Conservation (phyloP, 2,797 vertebrate genomes). For the Hydrocynus forskahlii region DNA sequence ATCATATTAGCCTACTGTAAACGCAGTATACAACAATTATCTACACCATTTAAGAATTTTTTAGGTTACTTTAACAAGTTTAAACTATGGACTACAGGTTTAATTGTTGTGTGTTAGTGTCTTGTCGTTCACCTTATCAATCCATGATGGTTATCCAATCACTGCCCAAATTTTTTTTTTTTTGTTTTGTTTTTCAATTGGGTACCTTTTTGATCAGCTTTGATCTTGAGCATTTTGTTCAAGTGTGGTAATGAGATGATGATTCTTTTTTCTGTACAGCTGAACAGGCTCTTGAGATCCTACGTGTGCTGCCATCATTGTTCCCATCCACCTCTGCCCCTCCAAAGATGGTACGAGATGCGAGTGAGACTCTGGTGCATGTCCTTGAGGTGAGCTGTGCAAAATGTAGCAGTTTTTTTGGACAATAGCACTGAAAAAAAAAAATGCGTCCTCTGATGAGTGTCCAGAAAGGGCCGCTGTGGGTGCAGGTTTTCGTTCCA, state of each 20-base stretch:
- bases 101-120: conserved; percentile 1
- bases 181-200: neutral
- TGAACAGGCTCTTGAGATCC: conserved; percentile 53
- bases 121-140: conserved; percentile 22
- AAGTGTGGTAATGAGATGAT: conserved; percentile 5
- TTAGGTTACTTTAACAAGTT: no score
- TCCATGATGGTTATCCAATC: conserved; percentile 40
- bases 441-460: neutral
- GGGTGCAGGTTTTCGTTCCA: no score
- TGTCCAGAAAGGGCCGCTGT: no score
- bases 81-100: no score
- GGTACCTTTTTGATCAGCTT: conserved; percentile 15
- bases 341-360: conserved; percentile 45
- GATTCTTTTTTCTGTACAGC: conserved; percentile 33
- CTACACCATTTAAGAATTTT: no score
- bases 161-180: neutral
- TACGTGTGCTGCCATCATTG: conserved; percentile 45
- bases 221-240: neutral
- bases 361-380: conserved; percentile 46
- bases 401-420: conserved; percentile 26
- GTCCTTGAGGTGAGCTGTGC: conserved; percentile 50
- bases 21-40: no score
- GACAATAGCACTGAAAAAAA: neutral
- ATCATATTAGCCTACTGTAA: no score
- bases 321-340: conserved; percentile 48